Evolutionary conservation across 2,888 invertebrate species (phyloP).

Genomic region (Flexamia atlantica): DNA sequence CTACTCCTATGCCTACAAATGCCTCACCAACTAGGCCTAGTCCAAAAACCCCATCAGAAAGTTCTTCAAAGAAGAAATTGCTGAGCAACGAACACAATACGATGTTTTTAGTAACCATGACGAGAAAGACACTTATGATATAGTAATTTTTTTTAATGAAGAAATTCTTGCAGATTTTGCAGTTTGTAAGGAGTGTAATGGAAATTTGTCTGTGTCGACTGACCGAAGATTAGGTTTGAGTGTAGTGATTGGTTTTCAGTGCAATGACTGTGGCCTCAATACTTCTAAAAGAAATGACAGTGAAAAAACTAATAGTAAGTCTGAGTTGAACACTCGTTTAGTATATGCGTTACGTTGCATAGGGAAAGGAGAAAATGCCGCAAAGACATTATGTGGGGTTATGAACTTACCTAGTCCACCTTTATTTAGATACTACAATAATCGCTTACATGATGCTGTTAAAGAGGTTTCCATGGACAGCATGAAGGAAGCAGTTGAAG

Average conservation of each 20-base stretch:
- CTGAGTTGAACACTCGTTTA: not conserved
- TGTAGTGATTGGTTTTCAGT: not conserved
- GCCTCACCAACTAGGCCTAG: too few relatives aligned
- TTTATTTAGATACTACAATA: constrained; percentile 27
- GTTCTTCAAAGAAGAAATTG: too few relatives aligned
- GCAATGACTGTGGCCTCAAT: constrained; percentile 1
- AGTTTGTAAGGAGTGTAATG: too few relatives aligned
- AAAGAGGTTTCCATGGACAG: not conserved
- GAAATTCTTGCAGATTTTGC: too few relatives aligned
- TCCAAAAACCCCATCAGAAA: too few relatives aligned
- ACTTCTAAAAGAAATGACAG: not conserved
- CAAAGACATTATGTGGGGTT: not conserved
- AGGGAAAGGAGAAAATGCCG: constrained; percentile 11
- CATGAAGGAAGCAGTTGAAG: constrained; percentile 37
- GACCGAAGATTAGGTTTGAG: constrained; percentile 9
- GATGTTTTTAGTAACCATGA: too few relatives aligned
- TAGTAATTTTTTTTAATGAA: too few relatives aligned
- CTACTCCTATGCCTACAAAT: too few relatives aligned
- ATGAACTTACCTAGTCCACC: constrained; percentile 15
- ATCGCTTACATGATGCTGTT: not conserved
- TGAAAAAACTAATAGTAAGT: not conserved
- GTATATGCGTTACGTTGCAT: constrained; percentile 6
- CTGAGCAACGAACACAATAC: too few relatives aligned
- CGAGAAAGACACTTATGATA: too few relatives aligned
- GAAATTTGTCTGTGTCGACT: too few relatives aligned